Percentiles rank a stretch among this genome's conserved stretches.
These are phyloP conservation scores for Epizoanthus scotinus DNA, from an alignment of 92 coral and sea anemone species.

Conservation along the genomic window DNA sequence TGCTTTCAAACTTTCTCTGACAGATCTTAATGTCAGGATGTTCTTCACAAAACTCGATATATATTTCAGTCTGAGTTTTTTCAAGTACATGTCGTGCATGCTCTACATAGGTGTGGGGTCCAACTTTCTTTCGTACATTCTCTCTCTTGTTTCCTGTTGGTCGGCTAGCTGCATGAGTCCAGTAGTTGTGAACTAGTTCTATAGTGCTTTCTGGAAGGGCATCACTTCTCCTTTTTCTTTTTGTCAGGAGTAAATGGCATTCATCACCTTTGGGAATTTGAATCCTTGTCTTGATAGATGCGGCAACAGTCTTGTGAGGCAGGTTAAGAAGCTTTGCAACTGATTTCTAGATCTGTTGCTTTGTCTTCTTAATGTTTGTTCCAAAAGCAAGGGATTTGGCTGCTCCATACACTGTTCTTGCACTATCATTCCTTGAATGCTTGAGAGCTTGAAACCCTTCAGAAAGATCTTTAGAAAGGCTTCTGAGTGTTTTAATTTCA, in stretches of 20 bases:
- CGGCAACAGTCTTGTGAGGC: too few relatives aligned
- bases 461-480: too few relatives aligned
- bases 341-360: too few relatives aligned
- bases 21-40: conserved; percentile 50
- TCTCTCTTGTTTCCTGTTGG: conserved; percentile 48
- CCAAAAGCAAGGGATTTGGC: too few relatives aligned
- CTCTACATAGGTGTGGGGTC: conserved; percentile 48
- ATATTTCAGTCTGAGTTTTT: conserved; percentile 64
- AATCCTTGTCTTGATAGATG: not conserved
- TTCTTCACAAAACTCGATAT: conserved; percentile 48
- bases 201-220: conserved; percentile 26
- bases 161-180: conserved; percentile 38
- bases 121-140: conserved; percentile 37
- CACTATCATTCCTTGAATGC: too few relatives aligned
- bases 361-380: too few relatives aligned
- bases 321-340: too few relatives aligned
- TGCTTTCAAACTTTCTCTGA: conserved; percentile 53
- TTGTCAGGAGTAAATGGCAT: conserved; percentile 18
- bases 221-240: conserved; percentile 33
- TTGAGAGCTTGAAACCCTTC: too few relatives aligned
- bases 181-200: conserved; percentile 30
- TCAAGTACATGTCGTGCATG: conserved; percentile 58
- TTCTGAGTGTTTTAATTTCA: too few relatives aligned
- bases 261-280: conserved; percentile 28
- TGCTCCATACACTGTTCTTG: too few relatives aligned